A percentile compares a stretch with the other conserved stretches of the same genome.
Evolutionary conservation across 1,140 invertebrate genomes (phyloP).

Genomic region (Eriocheir sinensis): DNA sequence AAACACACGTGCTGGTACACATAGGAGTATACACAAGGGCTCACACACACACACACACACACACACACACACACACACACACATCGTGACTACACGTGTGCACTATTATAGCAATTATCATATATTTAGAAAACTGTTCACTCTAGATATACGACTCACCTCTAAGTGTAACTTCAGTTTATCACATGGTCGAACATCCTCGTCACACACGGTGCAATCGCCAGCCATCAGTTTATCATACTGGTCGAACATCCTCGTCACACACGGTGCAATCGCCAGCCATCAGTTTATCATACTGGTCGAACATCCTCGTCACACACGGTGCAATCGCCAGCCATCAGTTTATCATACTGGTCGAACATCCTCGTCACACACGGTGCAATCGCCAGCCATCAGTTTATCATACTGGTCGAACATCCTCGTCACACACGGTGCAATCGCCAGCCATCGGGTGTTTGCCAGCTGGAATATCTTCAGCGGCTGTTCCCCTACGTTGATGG

Average conservation of each 20-base stretch:
- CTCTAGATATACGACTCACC: neutral
- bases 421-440: constrained; percentile 14
- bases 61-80: neutral
- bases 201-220: too few species aligned
- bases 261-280: too few species aligned
- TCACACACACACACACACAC: neutral
- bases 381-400: too few species aligned
- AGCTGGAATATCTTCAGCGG: neutral
- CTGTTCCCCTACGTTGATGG: neutral
- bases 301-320: too few species aligned
- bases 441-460: neutral
- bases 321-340: too few species aligned
- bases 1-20: too few species aligned
- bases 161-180: neutral
- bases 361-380: too few species aligned
- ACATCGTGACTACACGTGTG: neutral
- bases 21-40: neutral
- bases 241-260: too few species aligned
- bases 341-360: too few species aligned
- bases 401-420: too few species aligned
- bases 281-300: too few species aligned
- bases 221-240: too few species aligned
- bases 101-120: neutral
- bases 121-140: constrained; percentile 14
- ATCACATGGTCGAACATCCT: neutral